phyloP scores from a whole-genome alignment of 2,888 invertebrate species.

The Drosophila antonietae region DNA sequence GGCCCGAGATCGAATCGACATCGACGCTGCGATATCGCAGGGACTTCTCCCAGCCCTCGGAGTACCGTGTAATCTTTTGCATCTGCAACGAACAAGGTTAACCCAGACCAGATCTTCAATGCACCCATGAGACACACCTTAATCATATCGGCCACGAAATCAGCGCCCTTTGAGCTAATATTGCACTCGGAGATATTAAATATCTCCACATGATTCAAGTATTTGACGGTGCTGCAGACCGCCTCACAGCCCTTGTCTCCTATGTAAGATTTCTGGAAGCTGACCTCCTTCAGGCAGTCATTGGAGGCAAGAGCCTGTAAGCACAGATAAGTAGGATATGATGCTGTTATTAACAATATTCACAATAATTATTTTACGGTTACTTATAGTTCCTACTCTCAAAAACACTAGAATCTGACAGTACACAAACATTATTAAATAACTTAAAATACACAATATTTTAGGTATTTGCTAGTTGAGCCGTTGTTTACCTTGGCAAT shows the following conservation, averaged over 20 bases:
- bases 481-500: constrained; percentile 85
- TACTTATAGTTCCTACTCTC: too few species aligned
- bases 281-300: constrained; percentile 88
- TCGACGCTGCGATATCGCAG: constrained; percentile 91
- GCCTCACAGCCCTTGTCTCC: constrained; percentile 90
- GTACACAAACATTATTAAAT: neutral
- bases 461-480: neutral
- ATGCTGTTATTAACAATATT: neutral
- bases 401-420: neutral
- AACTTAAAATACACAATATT: neutral
- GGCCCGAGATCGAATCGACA: constrained; percentile 89
- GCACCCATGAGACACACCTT: constrained; percentile 84
- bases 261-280: constrained; percentile 88
- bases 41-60: constrained; percentile 93
- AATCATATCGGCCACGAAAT: constrained; percentile 88
- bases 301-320: constrained; percentile 87
- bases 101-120: neutral
- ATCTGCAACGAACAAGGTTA: constrained; percentile 83
- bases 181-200: constrained; percentile 90
- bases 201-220: constrained; percentile 88
- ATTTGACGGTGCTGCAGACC: constrained; percentile 89
- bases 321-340: neutral
- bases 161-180: constrained; percentile 87
- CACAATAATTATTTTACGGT: too few species aligned
- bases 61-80: constrained; percentile 90